Evolutionary conservation across 2,888 invertebrate species (phyloP), one percentile per base, ranked within the genome.

Genomic region (Luffia ferchaultella): DNA sequence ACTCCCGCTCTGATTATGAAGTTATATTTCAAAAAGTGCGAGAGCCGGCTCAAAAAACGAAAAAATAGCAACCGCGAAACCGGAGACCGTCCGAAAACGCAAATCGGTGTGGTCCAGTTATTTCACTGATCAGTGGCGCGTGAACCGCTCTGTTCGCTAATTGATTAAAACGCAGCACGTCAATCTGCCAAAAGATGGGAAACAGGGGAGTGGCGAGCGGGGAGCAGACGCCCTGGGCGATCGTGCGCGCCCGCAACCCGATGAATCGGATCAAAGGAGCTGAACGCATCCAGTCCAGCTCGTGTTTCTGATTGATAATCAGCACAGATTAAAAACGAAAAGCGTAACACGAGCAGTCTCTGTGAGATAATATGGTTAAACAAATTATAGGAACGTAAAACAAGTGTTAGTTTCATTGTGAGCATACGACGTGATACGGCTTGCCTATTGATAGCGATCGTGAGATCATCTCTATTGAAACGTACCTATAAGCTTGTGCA

Each of bases 101-200:
- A 63, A n/a, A 49, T 64, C 70, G 68, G 75, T 75, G 70, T 66
- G 70, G 67, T 63, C 67, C 65, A 73, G 70, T 78, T 73, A 73
- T 80, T 82, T 82, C 76, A 73, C 82, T 76, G 79, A 60, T 70
- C 82, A 80, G 46, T 79, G 82, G 67, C 30, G 63, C 73, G 79
- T 64, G 65, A 77, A 76, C 64, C 68, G 66, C 66, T 68, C 70
- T 68, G 69, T 64, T 63, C 63, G 74, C 69, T 83, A 80, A 83
- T 83, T 83, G 82, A 83, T 82, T 83, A 80, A 80, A 82, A 79
- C 78, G 77, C 82, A 78, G 62, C 73, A 64, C 71, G 78, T 79
- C 79, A 79, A 79, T 79, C 70, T 65, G 58, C 48, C 49, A 43
- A 49, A 49, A 49, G 49, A 49, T 20, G 49, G 42, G 49, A 12